Evolutionary conservation across 2,797 vertebrate genomes (phyloP).

Genomic region (Anabas testudineus): DNA sequence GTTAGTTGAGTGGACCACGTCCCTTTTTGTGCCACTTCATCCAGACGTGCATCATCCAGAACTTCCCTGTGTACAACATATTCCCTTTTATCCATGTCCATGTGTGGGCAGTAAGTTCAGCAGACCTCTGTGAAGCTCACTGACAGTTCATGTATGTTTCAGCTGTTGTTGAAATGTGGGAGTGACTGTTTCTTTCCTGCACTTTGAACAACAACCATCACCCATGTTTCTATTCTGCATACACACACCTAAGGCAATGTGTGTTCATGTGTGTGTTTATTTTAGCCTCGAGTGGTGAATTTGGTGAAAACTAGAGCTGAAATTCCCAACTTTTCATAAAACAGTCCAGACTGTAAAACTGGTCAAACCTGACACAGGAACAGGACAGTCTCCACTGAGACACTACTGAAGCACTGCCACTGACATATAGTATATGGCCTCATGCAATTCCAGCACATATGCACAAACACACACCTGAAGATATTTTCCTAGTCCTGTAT

Average conservation of each 20-base stretch:
- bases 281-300: constrained; percentile 11
- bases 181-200: constrained; percentile 48
- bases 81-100: constrained; percentile 44
- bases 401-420: no score
- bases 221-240: constrained; percentile 15
- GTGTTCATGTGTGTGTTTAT: constrained; percentile 12
- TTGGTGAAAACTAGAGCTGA: no score
- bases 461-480: neutral
- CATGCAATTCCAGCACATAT: neutral
- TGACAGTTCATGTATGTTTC: neutral
- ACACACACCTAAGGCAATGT: constrained; percentile 29
- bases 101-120: constrained; percentile 7
- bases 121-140: neutral
- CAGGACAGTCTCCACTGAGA: no score
- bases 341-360: no score
- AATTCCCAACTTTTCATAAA: no score
- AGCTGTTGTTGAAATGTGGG: constrained; percentile 56
- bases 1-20: constrained; percentile 55
- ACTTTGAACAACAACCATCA: constrained; percentile 24
- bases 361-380: no score
- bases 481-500: no score
- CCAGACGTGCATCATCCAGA: constrained; percentile 85
- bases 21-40: constrained; percentile 83
- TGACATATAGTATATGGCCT: no score
- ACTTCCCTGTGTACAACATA: constrained; percentile 77